phyloP scores from a whole-genome alignment of 2,797 vertebrate genomes.

The Poecilia gillii region DNA sequence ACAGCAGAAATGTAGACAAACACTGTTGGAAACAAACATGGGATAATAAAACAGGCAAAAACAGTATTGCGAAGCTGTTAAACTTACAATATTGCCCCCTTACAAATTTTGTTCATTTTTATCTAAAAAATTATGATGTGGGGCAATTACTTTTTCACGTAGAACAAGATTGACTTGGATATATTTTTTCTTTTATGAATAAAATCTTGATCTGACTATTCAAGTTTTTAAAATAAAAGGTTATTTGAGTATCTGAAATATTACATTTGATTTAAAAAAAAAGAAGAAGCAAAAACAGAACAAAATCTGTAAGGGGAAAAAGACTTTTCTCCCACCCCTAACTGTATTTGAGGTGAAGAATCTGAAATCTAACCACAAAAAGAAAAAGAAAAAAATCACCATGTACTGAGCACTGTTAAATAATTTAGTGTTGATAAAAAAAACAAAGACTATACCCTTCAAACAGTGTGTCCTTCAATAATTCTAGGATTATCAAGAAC shows the following conservation, averaged over 20 bases:
- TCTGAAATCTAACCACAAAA: not conserved
- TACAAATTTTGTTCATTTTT: not conserved
- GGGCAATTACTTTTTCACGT: too few species aligned
- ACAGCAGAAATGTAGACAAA: slow-evolving; percentile 65
- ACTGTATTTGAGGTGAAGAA: not conserved
- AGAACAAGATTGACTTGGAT: not conserved
- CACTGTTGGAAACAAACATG: not conserved
- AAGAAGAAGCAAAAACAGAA: not conserved
- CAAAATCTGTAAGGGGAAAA: not conserved
- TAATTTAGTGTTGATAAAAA: slow-evolving; percentile 19
- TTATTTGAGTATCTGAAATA: not conserved
- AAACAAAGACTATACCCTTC: not conserved
- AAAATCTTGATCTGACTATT: not conserved
- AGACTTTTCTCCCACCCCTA: not conserved
- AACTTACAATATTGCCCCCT: not conserved
- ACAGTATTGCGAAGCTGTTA: slow-evolving; percentile 4
- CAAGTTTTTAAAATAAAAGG: not conserved
- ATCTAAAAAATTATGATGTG: not conserved
- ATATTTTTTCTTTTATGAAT: not conserved
- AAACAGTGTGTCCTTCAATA: not conserved
- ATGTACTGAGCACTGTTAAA: slow-evolving; percentile 3
- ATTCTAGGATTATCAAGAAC: not conserved
- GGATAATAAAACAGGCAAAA: not conserved
- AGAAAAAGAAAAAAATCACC: not conserved
- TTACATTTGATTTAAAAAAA: not conserved